phyloP scores from a whole-genome alignment of 2,113 vertebrate genomes.

The Thamnaconus septentrionalis region DNA sequence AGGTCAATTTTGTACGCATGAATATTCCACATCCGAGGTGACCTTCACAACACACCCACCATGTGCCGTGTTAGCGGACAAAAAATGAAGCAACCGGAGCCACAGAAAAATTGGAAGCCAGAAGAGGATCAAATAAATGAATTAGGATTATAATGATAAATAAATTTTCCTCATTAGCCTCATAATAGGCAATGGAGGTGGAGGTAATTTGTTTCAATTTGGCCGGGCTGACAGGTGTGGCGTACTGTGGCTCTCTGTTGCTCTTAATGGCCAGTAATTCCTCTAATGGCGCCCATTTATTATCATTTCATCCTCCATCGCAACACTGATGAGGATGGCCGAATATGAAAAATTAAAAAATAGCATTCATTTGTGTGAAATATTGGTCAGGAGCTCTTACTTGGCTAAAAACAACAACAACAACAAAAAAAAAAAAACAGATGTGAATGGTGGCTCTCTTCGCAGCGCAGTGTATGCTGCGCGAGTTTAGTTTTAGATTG shows the following conservation, averaged over 20 bases:
- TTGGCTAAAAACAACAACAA: slow-evolving; percentile 23
- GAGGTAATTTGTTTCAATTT: slow-evolving; percentile 81
- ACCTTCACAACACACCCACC: slow-evolving; percentile 39
- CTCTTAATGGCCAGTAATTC: slow-evolving; percentile 80
- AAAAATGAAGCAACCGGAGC: slow-evolving; percentile 61
- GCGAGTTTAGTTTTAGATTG: slow-evolving; percentile 49
- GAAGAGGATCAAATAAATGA: slow-evolving; percentile 76
- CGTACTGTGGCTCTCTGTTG: slow-evolving; percentile 69
- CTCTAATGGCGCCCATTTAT: slow-evolving; percentile 80
- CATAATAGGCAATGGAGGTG: slow-evolving; percentile 70
- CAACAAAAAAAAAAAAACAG: slow-evolving; percentile 3
- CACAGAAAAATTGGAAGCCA: slow-evolving; percentile 55
- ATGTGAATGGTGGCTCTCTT: too few species aligned
- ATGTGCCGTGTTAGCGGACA: slow-evolving; percentile 48
- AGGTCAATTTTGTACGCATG: too few species aligned
- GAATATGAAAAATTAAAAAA: slow-evolving; percentile 46
- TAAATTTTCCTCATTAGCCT: slow-evolving; percentile 77
- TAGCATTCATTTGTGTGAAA: slow-evolving; percentile 58
- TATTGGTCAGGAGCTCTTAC: slow-evolving; percentile 21
- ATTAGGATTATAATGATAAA: slow-evolving; percentile 77
- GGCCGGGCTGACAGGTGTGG: slow-evolving; percentile 76
- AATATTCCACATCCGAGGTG: background rate
- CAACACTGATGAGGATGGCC: slow-evolving; percentile 58
- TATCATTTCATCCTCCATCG: slow-evolving; percentile 75
- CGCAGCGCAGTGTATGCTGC: slow-evolving; percentile 18